phyloP scores from a whole-genome alignment of 2,113 vertebrate genomes.

The Dasyprocta punctata region DNA sequence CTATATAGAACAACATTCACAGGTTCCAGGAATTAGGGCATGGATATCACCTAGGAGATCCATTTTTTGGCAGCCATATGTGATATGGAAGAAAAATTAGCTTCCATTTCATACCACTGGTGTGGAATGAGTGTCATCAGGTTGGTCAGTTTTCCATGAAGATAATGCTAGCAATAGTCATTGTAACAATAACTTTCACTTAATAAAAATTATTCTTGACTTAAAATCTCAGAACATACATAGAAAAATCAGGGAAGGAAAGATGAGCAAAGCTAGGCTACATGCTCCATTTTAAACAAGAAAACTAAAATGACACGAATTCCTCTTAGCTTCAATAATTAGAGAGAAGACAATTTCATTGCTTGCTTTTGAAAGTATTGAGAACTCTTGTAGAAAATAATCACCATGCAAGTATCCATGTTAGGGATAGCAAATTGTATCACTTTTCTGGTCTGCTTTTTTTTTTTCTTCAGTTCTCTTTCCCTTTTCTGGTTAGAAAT shows the following conservation, averaged over 20 bases:
- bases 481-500: constrained; percentile 57
- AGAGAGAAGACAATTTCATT: constrained; percentile 1
- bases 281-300: background rate
- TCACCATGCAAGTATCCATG: background rate
- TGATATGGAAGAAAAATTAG: background rate
- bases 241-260: constrained; percentile 9
- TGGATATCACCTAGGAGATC: background rate
- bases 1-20: background rate
- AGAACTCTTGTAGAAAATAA: background rate
- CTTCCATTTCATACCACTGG: background rate
- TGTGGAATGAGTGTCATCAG: background rate
- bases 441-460: background rate
- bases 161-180: background rate
- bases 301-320: background rate
- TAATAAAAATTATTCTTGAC: background rate
- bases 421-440: constrained; percentile 14
- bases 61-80: background rate
- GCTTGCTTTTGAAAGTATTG: background rate
- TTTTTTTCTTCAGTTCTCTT: constrained; percentile 44
- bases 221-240: background rate
- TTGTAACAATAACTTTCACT: background rate
- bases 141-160: background rate
- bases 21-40: background rate
- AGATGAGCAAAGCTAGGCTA: background rate
- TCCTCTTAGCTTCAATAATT: background rate